Base-by-base conservation (phyloP, 1,140 invertebrate genomes). In the Hirudo medicinalis region DNA sequence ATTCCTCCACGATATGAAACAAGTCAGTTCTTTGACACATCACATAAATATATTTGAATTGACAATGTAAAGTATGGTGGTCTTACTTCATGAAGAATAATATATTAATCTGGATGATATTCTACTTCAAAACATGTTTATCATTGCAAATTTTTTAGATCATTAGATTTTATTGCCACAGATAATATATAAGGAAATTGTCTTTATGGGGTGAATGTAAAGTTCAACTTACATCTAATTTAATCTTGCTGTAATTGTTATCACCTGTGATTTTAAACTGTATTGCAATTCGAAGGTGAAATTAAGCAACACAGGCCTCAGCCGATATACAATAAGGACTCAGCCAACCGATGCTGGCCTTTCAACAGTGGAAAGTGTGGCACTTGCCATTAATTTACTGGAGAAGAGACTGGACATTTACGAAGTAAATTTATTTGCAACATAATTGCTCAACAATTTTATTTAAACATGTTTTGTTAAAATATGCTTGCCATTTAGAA, bases 281-380 rank as follows among this genome's bases (percentile, higher is more conserved):
- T 22, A 40, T 13, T 53, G 9, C 49, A 72, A 27, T 27, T 74
- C 78, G 57, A 73, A 86, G 84, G 89, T 92, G 2, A 91, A 92
- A 81, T 82, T 94, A 43, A 81, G 89, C 57, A 85, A 86, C 8
- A 85, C 83, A 63, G 85, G 84, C 73, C 85, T 84, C 63, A 94
- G 92, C 80, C 87, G 89, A 80, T 96, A 94, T 80, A 89, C 93
- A 69, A 93, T 96, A 75, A 86, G 92, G 75, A 94, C 92, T 8
- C 92, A 96, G 79, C 92, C 92, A 8, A 90, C 89, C 32, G 91
- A 94, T 80, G 89, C 88, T 40, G 92, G 91, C 78, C 83, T 96
- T 19, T 95, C 92, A 57, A 95, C 92, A 0, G 81, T 96, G 40
- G 92, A 96, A 84, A 90, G 90, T 29, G 92, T 89, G 5, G 90